Evolutionary conservation across 2,797 vertebrate genomes (phyloP), one percentile per base, ranked within the genome.

Genomic region (Alauda arvensis): DNA sequence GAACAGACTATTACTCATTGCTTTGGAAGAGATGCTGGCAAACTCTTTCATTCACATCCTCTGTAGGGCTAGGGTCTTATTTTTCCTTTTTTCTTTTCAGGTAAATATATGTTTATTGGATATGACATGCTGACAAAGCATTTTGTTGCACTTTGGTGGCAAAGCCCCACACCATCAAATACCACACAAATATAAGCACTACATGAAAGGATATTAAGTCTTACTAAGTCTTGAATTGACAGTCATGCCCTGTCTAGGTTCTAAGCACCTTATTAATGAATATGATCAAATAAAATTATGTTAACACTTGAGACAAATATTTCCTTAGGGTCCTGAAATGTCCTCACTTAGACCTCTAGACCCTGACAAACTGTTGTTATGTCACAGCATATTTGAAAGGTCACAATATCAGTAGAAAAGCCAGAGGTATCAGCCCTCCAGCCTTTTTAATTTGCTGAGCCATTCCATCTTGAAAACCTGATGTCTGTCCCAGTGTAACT

Each of bases 291-390:
- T 18, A 74, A 85, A 89, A 62, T 4, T 3, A 11, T 39, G 23
- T 40, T 43, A 84, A 85, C 25, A 14, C 24, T 49, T 1, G 1
- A 69, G 17, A 57, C 0, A 0, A 51, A 45, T 63, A 60, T 65
- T 76, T 87, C n/a, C 39, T 80, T 19, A 53, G 53, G 68, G 39
- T 63, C 29, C 79, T 65, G 16, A 62, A 59, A 52, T 28, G 34
- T 75, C 52, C 45, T 89, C 42, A 62, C 26, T 55, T 75, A 79
- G 49, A 63, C 19, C n/a, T 57, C 53, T 45, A 72, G 63, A 91
- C n/a, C 56, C 45, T 11, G 26, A 65, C 37, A 56, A 90, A 79
- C 8, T 33, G 8, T 39, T 83, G 39, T 60, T 2, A 0, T 25
- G 8, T 66, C 46, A 40, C 43, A 52, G 24, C 17, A 49, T 40